These are phyloP conservation scores for Fregetta grallaria DNA, from an alignment of 2,113 vertebrate genomes.

Conservation along the genomic window DNA sequence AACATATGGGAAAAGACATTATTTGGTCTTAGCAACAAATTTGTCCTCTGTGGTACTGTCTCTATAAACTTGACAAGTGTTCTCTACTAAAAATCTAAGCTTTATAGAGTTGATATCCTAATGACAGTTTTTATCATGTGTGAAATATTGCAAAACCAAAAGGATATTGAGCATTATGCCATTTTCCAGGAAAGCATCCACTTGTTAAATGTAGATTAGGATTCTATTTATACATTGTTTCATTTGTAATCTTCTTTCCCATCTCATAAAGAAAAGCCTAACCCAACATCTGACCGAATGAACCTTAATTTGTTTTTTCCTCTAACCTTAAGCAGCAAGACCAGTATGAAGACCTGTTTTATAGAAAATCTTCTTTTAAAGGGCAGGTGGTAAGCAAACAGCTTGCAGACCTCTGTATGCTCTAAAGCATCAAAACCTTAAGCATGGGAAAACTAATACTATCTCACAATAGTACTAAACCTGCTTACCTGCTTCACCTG, in stretches of 20 bases:
- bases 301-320: conserved; percentile 57
- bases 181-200: conserved; percentile 11
- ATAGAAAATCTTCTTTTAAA: conserved; percentile 45
- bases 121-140: background rate
- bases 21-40: background rate
- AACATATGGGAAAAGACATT: background rate
- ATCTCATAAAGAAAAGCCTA: conserved; percentile 64
- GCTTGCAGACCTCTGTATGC: background rate
- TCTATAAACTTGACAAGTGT: accelerated
- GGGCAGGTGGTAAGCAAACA: background rate
- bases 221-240: conserved; percentile 43
- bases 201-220: conserved; percentile 34
- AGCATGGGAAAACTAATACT: background rate
- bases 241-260: conserved; percentile 39
- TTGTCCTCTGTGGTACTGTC: background rate
- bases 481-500: background rate
- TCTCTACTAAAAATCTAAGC: background rate
- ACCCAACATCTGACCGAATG: conserved; percentile 61
- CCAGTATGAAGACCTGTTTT: conserved; percentile 56
- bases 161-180: background rate
- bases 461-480: background rate
- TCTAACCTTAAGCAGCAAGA: conserved; percentile 57
- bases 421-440: background rate
- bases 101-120: background rate
- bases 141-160: background rate